Conservation (phyloP, 2,888 invertebrate genomes). For the Zhuqinia jingwanae region DNA sequence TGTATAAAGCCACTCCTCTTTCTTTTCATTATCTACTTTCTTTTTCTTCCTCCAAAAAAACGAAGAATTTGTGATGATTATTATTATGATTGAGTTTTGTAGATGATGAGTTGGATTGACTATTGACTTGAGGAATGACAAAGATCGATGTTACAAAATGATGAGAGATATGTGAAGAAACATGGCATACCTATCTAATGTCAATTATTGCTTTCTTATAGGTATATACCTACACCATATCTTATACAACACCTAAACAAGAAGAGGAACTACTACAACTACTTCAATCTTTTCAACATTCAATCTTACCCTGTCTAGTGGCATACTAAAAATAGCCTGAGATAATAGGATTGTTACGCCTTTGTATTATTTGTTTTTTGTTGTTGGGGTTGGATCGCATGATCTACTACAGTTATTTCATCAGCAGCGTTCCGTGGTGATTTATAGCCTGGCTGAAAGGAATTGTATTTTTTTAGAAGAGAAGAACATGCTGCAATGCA, state of each 20-base stretch:
- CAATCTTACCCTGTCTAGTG: not conserved
- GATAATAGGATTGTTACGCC: not conserved
- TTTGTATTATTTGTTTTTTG: not conserved
- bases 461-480: slow-evolving; percentile 5
- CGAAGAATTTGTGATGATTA: no score
- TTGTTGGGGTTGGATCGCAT: not conserved
- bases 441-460: not conserved
- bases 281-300: not conserved
- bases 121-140: slow-evolving; percentile 26
- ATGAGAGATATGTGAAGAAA: not conserved
- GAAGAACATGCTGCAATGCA: not conserved
- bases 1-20: no score
- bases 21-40: no score
- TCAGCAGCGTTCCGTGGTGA: slow-evolving; percentile 19
- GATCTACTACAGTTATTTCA: slow-evolving; percentile 7
- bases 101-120: not conserved
- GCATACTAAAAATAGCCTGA: slow-evolving; percentile 13
- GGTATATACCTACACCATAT: no score
- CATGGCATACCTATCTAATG: not conserved
- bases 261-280: no score
- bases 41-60: no score
- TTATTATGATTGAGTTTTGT: no score
- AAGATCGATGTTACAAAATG: slow-evolving; percentile 28
- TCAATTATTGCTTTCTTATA: slow-evolving; percentile 8
- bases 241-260: no score